Evolutionary conservation across 2,113 vertebrate species (phyloP).

Genomic region (Xiphophorus couchianus): DNA sequence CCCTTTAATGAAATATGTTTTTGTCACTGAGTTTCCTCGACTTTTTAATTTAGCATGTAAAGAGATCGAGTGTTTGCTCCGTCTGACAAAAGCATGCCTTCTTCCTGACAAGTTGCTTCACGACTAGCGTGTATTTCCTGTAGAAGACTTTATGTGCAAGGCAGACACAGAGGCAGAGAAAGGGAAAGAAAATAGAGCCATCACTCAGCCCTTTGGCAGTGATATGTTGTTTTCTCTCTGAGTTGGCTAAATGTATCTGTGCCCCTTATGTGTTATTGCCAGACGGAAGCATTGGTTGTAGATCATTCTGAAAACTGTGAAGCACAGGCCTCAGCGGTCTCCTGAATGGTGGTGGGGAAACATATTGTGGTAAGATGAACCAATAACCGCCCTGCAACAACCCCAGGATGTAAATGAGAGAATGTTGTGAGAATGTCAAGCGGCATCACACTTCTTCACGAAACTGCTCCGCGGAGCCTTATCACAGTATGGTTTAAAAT

Average conservation of each 20-base stretch:
- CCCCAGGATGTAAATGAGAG: conserved; percentile 27
- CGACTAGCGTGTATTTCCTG: conserved; percentile 21
- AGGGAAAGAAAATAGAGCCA: conserved; percentile 62
- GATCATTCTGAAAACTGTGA: conserved; percentile 64
- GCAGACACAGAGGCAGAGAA: conserved; percentile 13
- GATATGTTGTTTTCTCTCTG: conserved; percentile 77
- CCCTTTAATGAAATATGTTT: too few relatives aligned
- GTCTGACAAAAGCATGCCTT: conserved; percentile 3
- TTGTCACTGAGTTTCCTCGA: not conserved
- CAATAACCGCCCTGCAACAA: not conserved
- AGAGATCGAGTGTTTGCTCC: conserved; percentile 23
- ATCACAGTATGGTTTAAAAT: not conserved
- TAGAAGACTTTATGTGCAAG: conserved; percentile 39
- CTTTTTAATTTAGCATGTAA: conserved; percentile 48
- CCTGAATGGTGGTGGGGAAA: conserved; percentile 19
- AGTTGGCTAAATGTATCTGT: conserved; percentile 61
- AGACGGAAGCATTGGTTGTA: conserved; percentile 58
- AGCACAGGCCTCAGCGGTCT: conserved; percentile 20
- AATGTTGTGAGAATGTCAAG: conserved; percentile 9
- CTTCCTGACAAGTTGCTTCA: conserved; percentile 9
- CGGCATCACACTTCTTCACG: not conserved
- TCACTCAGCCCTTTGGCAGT: conserved; percentile 74
- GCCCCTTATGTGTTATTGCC: conserved; percentile 66
- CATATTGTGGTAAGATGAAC: conserved; percentile 41
- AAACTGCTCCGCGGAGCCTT: not conserved